These are phyloP conservation scores for Ammospiza caudacuta DNA, from an alignment of 2,113 vertebrate genomes.

Conservation along the genomic window DNA sequence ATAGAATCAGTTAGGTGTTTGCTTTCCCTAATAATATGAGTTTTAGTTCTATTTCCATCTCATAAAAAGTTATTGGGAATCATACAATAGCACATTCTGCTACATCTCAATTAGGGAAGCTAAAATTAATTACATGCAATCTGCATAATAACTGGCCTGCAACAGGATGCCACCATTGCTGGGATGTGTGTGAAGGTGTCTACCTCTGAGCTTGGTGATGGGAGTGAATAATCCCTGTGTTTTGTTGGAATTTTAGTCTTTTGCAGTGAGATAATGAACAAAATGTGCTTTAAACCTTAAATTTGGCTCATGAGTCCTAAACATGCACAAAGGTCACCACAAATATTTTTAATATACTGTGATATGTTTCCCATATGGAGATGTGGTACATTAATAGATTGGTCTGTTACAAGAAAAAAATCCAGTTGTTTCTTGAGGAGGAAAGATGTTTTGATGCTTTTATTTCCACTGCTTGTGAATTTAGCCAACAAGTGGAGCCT, in stretches of 20 bases:
- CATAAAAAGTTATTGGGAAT: not conserved
- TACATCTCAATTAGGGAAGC: constrained; percentile 37
- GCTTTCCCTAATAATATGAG: not conserved
- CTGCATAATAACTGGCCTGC: not conserved
- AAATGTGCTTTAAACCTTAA: not conserved
- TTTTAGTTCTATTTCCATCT: constrained; percentile 8
- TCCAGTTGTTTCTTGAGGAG: not conserved
- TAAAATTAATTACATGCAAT: not conserved
- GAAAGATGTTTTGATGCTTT: not conserved
- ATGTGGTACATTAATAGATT: not conserved
- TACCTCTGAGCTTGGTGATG: not conserved
- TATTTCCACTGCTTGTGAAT: not conserved
- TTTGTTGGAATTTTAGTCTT: not conserved
- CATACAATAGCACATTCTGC: not conserved
- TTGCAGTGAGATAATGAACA: not conserved
- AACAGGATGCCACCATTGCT: not conserved
- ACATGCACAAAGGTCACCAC: not conserved
- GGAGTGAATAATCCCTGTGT: not conserved
- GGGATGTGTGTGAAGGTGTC: not conserved
- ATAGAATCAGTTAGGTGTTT: not conserved
- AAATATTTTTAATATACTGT: not conserved
- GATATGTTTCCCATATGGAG: not conserved
- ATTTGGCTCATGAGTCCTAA: not conserved
- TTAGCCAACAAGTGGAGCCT: not conserved
- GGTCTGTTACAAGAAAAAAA: not conserved